phyloP scores from a whole-genome alignment of 92 coral and sea anemone genomes.

The Epizoanthus fatuus region DNA sequence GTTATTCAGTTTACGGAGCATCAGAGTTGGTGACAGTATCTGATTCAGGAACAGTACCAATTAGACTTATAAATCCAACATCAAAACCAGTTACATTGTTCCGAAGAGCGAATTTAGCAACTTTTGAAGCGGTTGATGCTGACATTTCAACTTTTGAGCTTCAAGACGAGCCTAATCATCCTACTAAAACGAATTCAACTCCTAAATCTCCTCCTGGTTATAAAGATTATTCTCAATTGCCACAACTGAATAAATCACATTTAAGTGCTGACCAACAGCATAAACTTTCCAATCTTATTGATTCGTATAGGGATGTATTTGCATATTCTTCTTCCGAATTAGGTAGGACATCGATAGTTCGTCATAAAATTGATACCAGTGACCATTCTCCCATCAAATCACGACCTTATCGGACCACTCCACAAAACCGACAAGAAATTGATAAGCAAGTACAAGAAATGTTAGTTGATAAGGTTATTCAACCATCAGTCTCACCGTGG shows the following conservation, averaged over 20 bases:
- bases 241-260: not conserved
- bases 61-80: not conserved
- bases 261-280: no score
- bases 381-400: not conserved
- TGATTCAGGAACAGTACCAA: not conserved
- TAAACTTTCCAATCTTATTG: not conserved
- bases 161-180: not conserved
- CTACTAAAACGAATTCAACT: not conserved
- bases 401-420: slow-evolving; percentile 25
- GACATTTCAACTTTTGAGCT: not conserved
- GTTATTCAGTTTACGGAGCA: not conserved
- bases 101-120: not conserved
- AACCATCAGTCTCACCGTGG: slow-evolving; percentile 25
- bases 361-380: not conserved
- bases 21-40: not conserved
- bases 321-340: not conserved
- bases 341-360: not conserved
- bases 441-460: slow-evolving; percentile 16
- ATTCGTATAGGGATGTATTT: not conserved
- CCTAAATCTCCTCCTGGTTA: not conserved
- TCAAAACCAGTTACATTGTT: not conserved
- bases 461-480: slow-evolving; percentile 6
- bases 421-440: not conserved
- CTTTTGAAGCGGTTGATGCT: not conserved
- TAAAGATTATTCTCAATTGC: not conserved